A percentile compares a stretch with the other conserved stretches of the same genome.
phyloP scores from a whole-genome alignment of 2,113 vertebrate genomes.

The Felis catus region F.catus_Fca126_mat1.0 CM031416.1:34483001-34483500 shows the following conservation, averaged over 20 bases:
- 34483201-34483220: neutral
- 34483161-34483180: neutral
- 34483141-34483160: neutral
- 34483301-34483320: neutral
- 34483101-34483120: neutral
- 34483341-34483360: neutral
- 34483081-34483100: neutral
- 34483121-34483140: neutral
- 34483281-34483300: neutral
- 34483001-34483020: neutral
- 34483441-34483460: too few species aligned
- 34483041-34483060: neutral
- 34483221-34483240: neutral
- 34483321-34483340: neutral
- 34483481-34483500: fast-evolving
- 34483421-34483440: too few species aligned
- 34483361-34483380: neutral
- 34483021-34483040: neutral
- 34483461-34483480: too few species aligned
- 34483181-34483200: neutral
- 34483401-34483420: too few species aligned
- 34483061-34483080: neutral
- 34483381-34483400: too few species aligned
- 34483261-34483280: neutral
- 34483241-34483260: neutral